Conservation (phyloP, 2,113 vertebrate genomes). For the Notothenia rossii region DNA sequence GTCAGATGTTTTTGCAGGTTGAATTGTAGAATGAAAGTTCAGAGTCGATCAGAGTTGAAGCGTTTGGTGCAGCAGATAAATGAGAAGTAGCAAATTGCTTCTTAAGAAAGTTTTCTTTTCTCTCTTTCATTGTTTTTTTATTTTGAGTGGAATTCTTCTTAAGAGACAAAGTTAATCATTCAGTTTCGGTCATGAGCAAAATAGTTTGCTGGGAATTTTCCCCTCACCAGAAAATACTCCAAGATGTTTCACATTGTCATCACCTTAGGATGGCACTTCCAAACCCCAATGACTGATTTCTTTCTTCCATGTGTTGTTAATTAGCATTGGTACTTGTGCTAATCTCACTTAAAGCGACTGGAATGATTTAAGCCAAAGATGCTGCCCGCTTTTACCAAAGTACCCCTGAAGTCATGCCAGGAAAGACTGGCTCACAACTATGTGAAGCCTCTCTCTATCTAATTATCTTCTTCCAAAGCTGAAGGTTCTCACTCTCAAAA, state of each 20-base stretch:
- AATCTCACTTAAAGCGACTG: conserved; percentile 68
- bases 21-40: conserved; percentile 32
- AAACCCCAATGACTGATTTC: conserved; percentile 52
- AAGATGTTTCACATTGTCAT: conserved; percentile 82
- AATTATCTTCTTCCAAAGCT: background rate
- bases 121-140: conserved; percentile 59
- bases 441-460: conserved; percentile 23
- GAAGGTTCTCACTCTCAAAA: background rate
- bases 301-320: conserved; percentile 76
- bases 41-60: conserved; percentile 45
- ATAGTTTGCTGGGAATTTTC: conserved; percentile 74
- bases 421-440: conserved; percentile 64
- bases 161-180: conserved; percentile 47
- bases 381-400: conserved; percentile 52
- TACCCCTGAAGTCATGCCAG: conserved; percentile 57
- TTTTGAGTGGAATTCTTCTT: conserved; percentile 46
- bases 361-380: conserved; percentile 47
- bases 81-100: conserved; percentile 40
- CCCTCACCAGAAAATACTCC: conserved; percentile 80
- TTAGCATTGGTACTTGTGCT: conserved; percentile 71
- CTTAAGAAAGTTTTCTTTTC: conserved; percentile 4
- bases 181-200: conserved; percentile 49
- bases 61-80: conserved; percentile 51
- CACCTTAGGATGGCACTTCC: conserved; percentile 68
- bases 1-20: conserved; percentile 15